A percentile compares a stretch with the other conserved stretches of the same genome.
Evolutionary conservation across 1,140 invertebrate genomes (phyloP).

Genomic region (Cyclina sinensis): DNA sequence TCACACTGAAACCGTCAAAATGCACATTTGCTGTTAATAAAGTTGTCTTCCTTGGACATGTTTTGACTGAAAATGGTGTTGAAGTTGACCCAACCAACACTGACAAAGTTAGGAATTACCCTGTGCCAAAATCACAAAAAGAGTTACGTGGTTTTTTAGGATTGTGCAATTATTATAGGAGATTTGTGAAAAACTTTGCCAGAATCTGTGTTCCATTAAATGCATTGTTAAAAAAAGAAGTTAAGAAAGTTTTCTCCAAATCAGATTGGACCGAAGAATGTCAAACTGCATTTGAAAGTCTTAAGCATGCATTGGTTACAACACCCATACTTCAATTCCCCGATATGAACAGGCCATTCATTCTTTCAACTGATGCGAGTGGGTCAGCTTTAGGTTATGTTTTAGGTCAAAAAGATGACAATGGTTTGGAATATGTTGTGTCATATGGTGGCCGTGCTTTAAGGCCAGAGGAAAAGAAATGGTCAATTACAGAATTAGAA

Average conservation of each 20-base stretch:
- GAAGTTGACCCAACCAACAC: slow-evolving; percentile 60
- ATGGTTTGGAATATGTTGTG: slow-evolving; percentile 81
- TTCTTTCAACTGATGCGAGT: slow-evolving; percentile 74
- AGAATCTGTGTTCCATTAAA: slow-evolving; percentile 82
- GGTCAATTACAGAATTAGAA: slow-evolving; percentile 54
- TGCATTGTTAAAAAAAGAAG: slow-evolving; percentile 65
- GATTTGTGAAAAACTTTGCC: slow-evolving; percentile 84
- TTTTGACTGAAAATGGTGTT: slow-evolving; percentile 60
- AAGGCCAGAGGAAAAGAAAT: slow-evolving; percentile 65
- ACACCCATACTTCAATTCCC: slow-evolving; percentile 73
- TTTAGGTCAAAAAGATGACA: slow-evolving; percentile 79
- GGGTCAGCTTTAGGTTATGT: slow-evolving; percentile 73
- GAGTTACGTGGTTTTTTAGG: slow-evolving; percentile 86
- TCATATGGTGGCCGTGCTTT: slow-evolving; percentile 87
- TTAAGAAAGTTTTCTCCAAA: background rate
- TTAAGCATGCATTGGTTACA: slow-evolving; percentile 70
- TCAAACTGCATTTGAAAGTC: slow-evolving; percentile 71
- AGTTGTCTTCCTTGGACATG: slow-evolving; percentile 64
- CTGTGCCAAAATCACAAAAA: slow-evolving; percentile 75
- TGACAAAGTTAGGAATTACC: slow-evolving; percentile 56
- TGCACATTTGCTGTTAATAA: slow-evolving; percentile 63
- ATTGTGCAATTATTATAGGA: slow-evolving; percentile 83
- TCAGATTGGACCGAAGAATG: slow-evolving; percentile 69
- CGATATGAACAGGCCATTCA: slow-evolving; percentile 70
- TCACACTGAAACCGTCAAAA: slow-evolving; percentile 62